Evolutionary conservation across 2,888 invertebrate species (phyloP).

Genomic region (Epiblema foenella): DNA sequence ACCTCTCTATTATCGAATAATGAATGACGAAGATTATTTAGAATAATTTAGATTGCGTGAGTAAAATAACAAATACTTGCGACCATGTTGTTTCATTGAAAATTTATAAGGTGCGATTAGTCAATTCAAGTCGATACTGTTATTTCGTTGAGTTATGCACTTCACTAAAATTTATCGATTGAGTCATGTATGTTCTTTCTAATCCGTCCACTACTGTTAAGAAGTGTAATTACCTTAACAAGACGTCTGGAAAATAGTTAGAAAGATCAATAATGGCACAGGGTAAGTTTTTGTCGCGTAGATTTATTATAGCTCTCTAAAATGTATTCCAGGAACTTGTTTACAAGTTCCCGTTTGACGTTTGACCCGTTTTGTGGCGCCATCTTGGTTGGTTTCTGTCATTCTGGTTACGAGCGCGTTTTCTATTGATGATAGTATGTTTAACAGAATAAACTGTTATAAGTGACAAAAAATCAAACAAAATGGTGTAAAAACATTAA

Average conservation of each 20-base stretch:
- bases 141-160: background rate
- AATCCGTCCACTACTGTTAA: slow-evolving; percentile 52
- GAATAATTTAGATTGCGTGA: no score
- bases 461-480: slow-evolving; percentile 1
- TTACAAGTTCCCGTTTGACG: slow-evolving; percentile 66
- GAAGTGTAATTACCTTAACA: slow-evolving; percentile 27
- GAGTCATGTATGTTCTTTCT: slow-evolving; percentile 52
- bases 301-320: slow-evolving; percentile 38
- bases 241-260: slow-evolving; percentile 44
- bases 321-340: slow-evolving; percentile 49
- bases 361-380: slow-evolving; percentile 67
- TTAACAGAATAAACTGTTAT: slow-evolving; percentile 22
- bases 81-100: no score
- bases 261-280: slow-evolving; percentile 63
- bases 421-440: slow-evolving; percentile 50
- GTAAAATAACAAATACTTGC: no score
- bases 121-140: background rate
- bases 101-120: background rate
- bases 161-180: slow-evolving; percentile 54
- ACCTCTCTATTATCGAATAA: no score
- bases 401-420: slow-evolving; percentile 57
- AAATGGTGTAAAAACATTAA: slow-evolving; percentile 14
- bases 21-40: no score
- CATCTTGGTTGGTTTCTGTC: slow-evolving; percentile 66
- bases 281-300: slow-evolving; percentile 62